Evolutionary conservation across 2,113 vertebrate genomes (phyloP), one percentile per base, ranked within the genome.

Genomic region (Phaetusa simplex): DNA sequence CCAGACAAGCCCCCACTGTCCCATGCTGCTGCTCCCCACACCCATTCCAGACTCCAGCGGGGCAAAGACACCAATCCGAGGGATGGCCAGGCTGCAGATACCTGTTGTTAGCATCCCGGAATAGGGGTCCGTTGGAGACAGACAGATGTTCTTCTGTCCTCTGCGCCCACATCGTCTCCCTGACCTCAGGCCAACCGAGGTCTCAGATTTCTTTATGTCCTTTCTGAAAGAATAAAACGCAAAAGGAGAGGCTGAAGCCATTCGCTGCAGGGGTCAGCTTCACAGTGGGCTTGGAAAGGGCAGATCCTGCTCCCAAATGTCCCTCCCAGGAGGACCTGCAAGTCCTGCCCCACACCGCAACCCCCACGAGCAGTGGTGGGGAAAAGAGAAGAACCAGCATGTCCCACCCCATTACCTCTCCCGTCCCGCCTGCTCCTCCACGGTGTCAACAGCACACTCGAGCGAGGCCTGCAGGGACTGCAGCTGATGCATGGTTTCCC

Each of bases 401-500:
- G 0, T 38, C 64, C 69, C 45, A 0, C n/a, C 64, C 69, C 45
- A 0, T 50, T 61, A 99, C 99, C 96, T 98, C 79, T 98, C 98
- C 32, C 90, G 97, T 62, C 97, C 98, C 47, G 99, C 98, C 98
- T 99, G 99, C 95, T 98, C 98, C 85, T 99, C 99, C 96, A 99
- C 98, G 0, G 99, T 99, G 88, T 99, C 99, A 95, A 99, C 98
- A 0, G 99, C 99, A n/a, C 98, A 99, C 97, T 99, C 99, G 50
- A 99, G 98, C 5, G 99, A 99, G 85, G 95, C 97, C 97, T 99
- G 99, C 70, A 99, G 98, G 42, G 99, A 99, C 95, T 99, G 98
- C 43, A 99, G 98, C 98, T 99, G 99, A 95, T 98, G 98, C 96
- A 98, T 98, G 1, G 99, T 99, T 97, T 99, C 99, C 85, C 99